Percentiles rank a stretch among this genome's conserved stretches.
Conservation (phyloP, 1,140 invertebrate species). For the Gonioctena quinquepunctata region DNA sequence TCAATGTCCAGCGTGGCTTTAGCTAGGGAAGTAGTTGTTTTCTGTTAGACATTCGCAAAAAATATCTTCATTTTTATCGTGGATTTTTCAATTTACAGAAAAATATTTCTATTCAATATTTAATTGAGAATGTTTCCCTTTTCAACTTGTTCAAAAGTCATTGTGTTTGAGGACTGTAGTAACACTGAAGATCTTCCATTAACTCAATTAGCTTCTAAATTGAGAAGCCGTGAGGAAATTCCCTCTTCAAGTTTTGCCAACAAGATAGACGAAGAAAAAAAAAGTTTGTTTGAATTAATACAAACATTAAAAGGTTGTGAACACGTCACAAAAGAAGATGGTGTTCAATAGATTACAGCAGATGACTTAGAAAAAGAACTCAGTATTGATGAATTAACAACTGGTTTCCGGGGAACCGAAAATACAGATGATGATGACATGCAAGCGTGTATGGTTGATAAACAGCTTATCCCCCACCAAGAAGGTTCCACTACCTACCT, state of each 20-base stretch:
- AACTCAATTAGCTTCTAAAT: background rate
- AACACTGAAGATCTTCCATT: background rate
- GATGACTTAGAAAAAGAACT: constrained; percentile 14
- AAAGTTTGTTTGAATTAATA: constrained; percentile 9
- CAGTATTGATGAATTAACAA: background rate
- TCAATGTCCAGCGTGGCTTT: no score
- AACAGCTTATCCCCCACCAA: constrained; percentile 2
- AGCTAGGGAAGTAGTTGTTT: no score
- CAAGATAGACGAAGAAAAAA: constrained; percentile 14
- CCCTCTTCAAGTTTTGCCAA: background rate
- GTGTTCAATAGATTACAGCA: background rate
- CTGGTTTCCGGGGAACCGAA: background rate
- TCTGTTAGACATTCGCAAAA: no score
- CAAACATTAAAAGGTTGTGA: constrained; percentile 18
- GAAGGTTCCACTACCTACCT: constrained; percentile 14
- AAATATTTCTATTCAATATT: no score
- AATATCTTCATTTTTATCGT: no score
- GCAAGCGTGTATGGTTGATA: background rate
- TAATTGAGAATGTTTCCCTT: no score
- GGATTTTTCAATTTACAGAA: no score
- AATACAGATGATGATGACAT: background rate
- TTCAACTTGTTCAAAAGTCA: constrained; percentile 22
- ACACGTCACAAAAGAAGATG: constrained; percentile 5
- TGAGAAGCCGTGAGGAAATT: background rate
- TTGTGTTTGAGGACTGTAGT: background rate